Evolutionary conservation across 2,888 invertebrate species (phyloP), one percentile per base, ranked within the genome.

Genomic region (Desoria tigrina): DNA sequence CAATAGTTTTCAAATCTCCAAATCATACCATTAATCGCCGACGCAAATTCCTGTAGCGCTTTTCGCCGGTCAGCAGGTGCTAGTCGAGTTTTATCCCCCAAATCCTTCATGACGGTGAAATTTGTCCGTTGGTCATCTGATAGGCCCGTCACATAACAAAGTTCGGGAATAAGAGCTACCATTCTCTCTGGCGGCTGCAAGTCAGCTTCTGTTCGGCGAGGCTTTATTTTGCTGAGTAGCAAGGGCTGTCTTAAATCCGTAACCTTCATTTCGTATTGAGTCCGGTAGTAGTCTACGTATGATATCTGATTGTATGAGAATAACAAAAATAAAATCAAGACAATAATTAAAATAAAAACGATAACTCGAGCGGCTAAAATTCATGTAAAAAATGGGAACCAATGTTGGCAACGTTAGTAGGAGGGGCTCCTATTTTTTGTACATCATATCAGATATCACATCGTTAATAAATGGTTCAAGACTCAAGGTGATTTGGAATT

Each of bases 131-230:
- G 88, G 42, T 86, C 86, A 73, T 96, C 94, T 0, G 91, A 89
- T 0, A 98, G 80, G 0, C 96, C 97, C 0, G 96, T 94, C 77
- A 95, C 80, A 78, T 86, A 89, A 77, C 92, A 93, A 9, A 97
- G 81, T 80, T 97, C 96, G 0, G 97, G 97, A 11, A 97, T 84
- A 24, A 97, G 82, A 64, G 87, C 86, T 55, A 61, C 65, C 1
- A 61, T 11, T 24, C 42, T 42, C 21, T 42, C 28, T 23, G 45
- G 28, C 18, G 42, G 45, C 18, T 42, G 21, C 4, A 16, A 2
- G 7, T 50, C 63, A 9, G 24, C 53, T 18, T 59, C 67, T 11
- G 76, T 7, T 45, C 69, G 70, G 21, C 67, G 75, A 71, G 78
- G 77, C 70, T 80, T 81, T 66, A 81, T 83, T 81, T 85, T 83